Base-by-base conservation (phyloP, 1,140 invertebrate genomes). In the Drosophila kepulauana region DNA sequence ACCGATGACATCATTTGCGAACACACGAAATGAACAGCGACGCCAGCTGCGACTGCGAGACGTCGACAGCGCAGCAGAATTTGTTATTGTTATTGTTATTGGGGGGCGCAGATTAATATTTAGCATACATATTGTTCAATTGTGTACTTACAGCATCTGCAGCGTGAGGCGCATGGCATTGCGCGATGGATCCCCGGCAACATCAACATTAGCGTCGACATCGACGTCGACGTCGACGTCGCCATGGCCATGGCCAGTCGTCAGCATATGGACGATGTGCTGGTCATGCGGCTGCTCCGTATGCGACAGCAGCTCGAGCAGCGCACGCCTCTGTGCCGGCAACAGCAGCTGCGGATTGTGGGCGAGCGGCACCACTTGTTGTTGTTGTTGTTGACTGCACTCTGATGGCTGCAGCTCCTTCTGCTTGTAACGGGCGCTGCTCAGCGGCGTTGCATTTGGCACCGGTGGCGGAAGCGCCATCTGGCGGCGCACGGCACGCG, bases 111-210 rank as follows among this genome's bases (percentile, higher is more conserved):
- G 8, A 35, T 13, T 56, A 25, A 25, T 25, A 56, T 51, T 25
- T 51, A 5, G 8, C 20, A 25, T 25, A 25, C 20, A 25, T 25
- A 25, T 25, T 25, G 20, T 25, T 51, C 16, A 28, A 8, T 57
- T 41, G 54, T 57, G 13, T 79, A 88, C 84, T 87, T 52, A 87
- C 82, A 87, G 64, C 76, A 74, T 74, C 35, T 87, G 73, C n/a
- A 82, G 63, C 20, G 67, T 71, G 49, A 49, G 68, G 5, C 61
- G 66, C 49, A 56, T 66, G 15, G 63, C 28, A 1, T 84, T 56
- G 67, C 28, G 48, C 20, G 56, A 52, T 8, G 62, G 43, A 52
- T 69, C 58, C 5, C 51, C 68, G 16, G 0, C 35, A 7, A 38
- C 35, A 8, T 8, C 38, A 3, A 1, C 30, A 25, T 20, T 20